Conservation (phyloP, 2,797 vertebrate genomes). For the Gambusia yucatana region DNA sequence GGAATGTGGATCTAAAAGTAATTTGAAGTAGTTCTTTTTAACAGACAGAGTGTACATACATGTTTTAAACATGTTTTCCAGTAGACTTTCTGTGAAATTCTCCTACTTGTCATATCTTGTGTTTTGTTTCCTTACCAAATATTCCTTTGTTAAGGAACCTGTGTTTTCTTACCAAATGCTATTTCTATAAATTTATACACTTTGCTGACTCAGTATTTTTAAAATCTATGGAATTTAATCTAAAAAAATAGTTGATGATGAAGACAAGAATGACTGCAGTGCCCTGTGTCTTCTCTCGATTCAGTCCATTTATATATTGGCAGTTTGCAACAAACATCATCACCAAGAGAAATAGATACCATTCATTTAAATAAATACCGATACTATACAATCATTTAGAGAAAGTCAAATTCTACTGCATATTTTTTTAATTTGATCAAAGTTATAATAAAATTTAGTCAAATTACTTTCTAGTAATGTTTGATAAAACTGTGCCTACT, state of each 20-base stretch:
- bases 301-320: neutral
- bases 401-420: too few relatives aligned
- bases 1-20: slow-evolving; percentile 11
- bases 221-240: neutral
- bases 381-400: neutral
- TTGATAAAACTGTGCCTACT: neutral
- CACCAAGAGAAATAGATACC: neutral
- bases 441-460: neutral
- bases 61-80: slow-evolving; percentile 88
- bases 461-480: neutral
- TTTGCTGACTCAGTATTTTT: too few relatives aligned
- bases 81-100: slow-evolving; percentile 92
- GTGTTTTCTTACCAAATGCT: too few relatives aligned
- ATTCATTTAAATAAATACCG: neutral
- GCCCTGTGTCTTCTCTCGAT: slow-evolving; percentile 77
- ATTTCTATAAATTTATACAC: too few relatives aligned
- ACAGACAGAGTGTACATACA: slow-evolving; percentile 8
- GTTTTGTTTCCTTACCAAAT: neutral
- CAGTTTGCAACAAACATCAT: neutral
- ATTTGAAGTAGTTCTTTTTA: slow-evolving; percentile 5
- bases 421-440: neutral
- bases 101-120: slow-evolving; percentile 61
- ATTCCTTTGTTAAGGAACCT: too few relatives aligned
- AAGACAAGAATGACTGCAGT: slow-evolving; percentile 13
- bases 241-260: neutral